These are phyloP conservation scores for Rhimphoctona megacephalus DNA, from an alignment of 2,888 invertebrate species.

Conservation along the genomic window DNA sequence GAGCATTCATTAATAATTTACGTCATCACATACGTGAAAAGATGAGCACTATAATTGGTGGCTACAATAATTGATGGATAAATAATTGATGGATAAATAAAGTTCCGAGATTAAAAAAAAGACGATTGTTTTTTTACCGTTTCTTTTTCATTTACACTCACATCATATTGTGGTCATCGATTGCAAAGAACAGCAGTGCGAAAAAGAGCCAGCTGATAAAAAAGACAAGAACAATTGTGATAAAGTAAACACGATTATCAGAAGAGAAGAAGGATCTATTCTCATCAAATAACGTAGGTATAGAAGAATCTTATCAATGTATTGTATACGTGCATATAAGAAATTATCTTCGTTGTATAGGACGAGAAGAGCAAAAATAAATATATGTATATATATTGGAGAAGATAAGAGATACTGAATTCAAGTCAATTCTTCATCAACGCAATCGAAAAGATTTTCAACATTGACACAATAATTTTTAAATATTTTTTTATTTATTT, in stretches of 20 bases:
- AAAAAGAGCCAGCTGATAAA: conserved; percentile 2
- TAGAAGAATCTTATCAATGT: conserved; percentile 23
- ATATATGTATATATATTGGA: conserved; percentile 1
- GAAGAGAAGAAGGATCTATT: neutral
- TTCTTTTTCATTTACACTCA: neutral
- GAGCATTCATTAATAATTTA: too few species aligned
- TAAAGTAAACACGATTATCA: neutral
- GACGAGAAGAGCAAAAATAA: conserved; percentile 20
- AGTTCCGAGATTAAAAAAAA: neutral
- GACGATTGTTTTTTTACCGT: neutral
- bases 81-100: too few species aligned
- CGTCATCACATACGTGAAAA: too few species aligned
- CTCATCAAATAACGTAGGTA: neutral
- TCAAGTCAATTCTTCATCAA: neutral
- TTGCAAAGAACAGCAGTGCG: neutral
- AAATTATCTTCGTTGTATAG: conserved; percentile 26
- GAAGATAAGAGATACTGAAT: conserved; percentile 30
- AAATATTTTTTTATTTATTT: neutral
- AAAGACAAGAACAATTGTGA: conserved; percentile 6
- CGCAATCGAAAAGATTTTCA: neutral
- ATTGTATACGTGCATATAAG: conserved; percentile 8
- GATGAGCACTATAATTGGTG: too few species aligned
- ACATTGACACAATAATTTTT: neutral
- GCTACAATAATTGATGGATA: too few species aligned
- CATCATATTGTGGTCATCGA: neutral